Conservation (phyloP, 2,797 vertebrate species). For the Dryobates pubescens region DNA sequence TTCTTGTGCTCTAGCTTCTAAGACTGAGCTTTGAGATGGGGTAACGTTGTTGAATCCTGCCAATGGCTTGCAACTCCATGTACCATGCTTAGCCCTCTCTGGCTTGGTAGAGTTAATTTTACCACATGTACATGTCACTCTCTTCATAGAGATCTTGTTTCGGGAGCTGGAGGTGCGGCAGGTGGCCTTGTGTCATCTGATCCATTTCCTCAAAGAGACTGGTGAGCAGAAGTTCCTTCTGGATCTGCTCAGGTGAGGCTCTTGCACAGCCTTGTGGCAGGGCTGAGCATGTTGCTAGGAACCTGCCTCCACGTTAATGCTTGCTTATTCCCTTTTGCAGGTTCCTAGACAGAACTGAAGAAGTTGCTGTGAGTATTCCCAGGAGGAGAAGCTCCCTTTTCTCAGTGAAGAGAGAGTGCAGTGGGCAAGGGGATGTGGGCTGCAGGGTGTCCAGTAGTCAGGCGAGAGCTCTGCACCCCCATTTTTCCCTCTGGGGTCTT, state of each 20-base stretch:
- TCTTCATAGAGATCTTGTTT: slow-evolving; percentile 86
- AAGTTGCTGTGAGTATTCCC: slow-evolving; percentile 87
- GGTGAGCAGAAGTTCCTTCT: slow-evolving; percentile 87
- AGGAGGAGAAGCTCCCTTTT: background rate
- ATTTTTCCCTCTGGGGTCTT: background rate
- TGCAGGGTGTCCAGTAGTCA: background rate
- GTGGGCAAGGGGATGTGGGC: background rate
- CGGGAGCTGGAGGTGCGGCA: slow-evolving; percentile 89
- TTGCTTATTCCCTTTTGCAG: slow-evolving; percentile 74
- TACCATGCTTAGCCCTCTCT: background rate
- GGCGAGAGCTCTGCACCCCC: background rate
- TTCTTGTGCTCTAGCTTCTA: background rate
- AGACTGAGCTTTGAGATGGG: background rate
- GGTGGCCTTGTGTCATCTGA: slow-evolving; percentile 89
- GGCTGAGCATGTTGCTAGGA: background rate
- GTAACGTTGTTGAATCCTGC: background rate
- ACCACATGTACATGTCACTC: background rate
- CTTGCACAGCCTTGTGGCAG: background rate
- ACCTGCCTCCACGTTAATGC: background rate
- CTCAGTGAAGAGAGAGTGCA: background rate
- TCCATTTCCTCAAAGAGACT: slow-evolving; percentile 91
- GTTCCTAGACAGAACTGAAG: slow-evolving; percentile 88
- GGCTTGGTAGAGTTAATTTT: background rate
- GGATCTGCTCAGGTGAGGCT: slow-evolving; percentile 86
- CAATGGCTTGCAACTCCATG: background rate